Base-by-base conservation (phyloP, 2,113 vertebrate genomes). In the Sardina pilchardus region DNA sequence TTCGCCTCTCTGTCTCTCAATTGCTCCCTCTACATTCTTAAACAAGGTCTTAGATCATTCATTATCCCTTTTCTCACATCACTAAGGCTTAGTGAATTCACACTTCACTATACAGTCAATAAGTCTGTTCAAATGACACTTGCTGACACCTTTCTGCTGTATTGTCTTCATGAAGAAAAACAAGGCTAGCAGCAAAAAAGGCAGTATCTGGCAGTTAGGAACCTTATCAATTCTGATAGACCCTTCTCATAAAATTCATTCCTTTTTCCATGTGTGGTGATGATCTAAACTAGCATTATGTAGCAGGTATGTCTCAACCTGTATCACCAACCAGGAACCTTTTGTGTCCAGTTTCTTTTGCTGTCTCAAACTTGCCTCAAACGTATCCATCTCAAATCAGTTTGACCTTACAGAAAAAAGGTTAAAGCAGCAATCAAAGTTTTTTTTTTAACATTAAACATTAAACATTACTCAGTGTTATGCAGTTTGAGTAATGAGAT, bases 391-490 rank as follows among this genome's bases (percentile, higher is more conserved):
- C 12, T 75, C 67, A 36, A 42, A 75, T 36, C 71, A 39, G 24
- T 56, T 84, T 87, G n/a, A 87, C 59, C 87, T 67, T 47, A 45
- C 47, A 86, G 45, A 36, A 78, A 34, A 78, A 17, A 36, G 14
- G 71, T 78, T 36, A 78, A 34, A 78, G 71, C 71, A 78, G 71
- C 10, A 36, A 78, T 36, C 30, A 36, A 36, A 36, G 67, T 75
- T 8, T 2, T 30, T 71, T 30, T 34, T 75, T 34, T 8, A 87
- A 88, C 85, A 88, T 63, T 82, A 88, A 93, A 92, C 86, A 83
- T 84, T 91, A 89, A 89, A 86, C 85, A 53, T n/a, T n/a, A n/a
- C 90, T 91, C 87, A 86, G 81, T 93, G 94, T 91, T 91, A 93
- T 93, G 90, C 87, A 93, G 89, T 63, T 84, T 85, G 89, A 84